Percentiles rank a stretch among this genome's conserved stretches.
These are phyloP conservation scores for Antitype chi DNA, from an alignment of 2,888 invertebrate genomes.

Conservation along the genomic window DNA sequence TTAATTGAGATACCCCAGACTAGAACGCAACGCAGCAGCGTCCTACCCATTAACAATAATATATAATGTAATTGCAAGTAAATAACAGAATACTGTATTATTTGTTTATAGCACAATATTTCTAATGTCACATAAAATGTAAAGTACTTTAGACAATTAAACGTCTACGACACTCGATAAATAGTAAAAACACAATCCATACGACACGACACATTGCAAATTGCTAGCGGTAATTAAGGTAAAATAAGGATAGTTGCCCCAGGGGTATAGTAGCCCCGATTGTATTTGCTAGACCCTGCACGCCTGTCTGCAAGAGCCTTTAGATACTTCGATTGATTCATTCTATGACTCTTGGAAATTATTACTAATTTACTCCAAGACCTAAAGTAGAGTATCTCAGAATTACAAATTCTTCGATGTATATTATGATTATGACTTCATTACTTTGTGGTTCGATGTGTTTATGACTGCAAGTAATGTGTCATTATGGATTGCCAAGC, in stretches of 20 bases:
- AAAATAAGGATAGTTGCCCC: too few species aligned
- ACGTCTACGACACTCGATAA: background rate
- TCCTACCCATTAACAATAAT: background rate
- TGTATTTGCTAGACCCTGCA: too few species aligned
- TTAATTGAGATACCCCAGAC: background rate
- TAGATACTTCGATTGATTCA: background rate
- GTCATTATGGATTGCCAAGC: constrained; percentile 35
- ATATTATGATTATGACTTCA: constrained; percentile 12
- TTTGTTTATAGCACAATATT: background rate
- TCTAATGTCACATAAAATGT: background rate
- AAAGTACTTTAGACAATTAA: background rate
- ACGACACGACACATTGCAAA: background rate
- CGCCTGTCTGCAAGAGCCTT: background rate
- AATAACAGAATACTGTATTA: background rate
- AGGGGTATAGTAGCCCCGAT: too few species aligned
- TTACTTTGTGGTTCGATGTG: background rate
- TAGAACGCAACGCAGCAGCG: background rate
- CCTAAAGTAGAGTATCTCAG: background rate
- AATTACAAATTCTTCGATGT: background rate
- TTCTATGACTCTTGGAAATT: background rate
- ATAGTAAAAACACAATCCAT: background rate
- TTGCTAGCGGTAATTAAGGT: background rate
- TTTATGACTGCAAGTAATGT: constrained; percentile 24
- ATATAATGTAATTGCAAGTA: background rate
- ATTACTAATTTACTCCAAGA: constrained; percentile 7